Evolutionary conservation across 2,797 vertebrate species (phyloP).

Genomic region (Danio tinwini): DNA sequence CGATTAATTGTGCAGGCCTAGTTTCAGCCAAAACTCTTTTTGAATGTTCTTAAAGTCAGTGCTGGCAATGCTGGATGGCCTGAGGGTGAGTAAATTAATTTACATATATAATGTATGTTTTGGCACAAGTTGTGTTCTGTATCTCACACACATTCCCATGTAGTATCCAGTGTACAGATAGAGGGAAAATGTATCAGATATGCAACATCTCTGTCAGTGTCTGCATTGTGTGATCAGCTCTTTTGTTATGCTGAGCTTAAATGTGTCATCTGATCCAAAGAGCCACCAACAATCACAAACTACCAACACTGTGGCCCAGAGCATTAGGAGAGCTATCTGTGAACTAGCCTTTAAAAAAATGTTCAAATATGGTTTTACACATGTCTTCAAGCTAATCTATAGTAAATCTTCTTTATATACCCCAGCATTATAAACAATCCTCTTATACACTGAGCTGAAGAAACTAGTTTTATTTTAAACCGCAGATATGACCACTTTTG

Average conservation of each 20-base stretch:
- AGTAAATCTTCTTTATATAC: too few relatives aligned
- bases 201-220: constrained; percentile 7
- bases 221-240: constrained; percentile 32
- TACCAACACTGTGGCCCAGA: constrained; percentile 4
- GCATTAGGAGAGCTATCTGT: not conserved
- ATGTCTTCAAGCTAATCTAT: not conserved
- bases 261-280: constrained; percentile 33
- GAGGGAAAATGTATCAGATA: constrained; percentile 26
- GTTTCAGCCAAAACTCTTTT: too few relatives aligned
- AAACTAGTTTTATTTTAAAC: too few relatives aligned
- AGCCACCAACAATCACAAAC: constrained; percentile 12
- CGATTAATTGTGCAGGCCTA: too few relatives aligned
- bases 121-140: not conserved
- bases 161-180: constrained; percentile 24
- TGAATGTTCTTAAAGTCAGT: too few relatives aligned
- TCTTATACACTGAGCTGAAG: too few relatives aligned
- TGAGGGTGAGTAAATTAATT: too few relatives aligned
- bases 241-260: constrained; percentile 34
- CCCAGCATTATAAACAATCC: too few relatives aligned
- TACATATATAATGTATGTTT: not conserved
- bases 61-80: too few relatives aligned
- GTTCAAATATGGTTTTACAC: not conserved
- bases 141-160: not conserved
- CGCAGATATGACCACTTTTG: too few relatives aligned
- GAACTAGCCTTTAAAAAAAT: not conserved